phyloP scores from a whole-genome alignment of 1,140 invertebrate genomes.

The Halictus rubicundus region DNA sequence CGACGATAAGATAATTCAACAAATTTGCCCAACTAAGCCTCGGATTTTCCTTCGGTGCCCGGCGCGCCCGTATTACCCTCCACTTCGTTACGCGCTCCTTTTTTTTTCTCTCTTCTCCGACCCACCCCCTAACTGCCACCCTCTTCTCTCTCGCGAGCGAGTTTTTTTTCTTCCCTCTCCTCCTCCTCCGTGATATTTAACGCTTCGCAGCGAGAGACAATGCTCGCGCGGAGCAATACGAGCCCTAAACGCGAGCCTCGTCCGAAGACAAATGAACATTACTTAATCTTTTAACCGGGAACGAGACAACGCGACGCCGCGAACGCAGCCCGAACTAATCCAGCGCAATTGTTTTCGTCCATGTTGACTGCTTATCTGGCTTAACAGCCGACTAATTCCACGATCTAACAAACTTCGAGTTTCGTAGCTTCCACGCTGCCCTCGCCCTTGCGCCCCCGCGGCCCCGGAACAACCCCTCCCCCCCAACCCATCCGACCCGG shows the following conservation, averaged over 20 bases:
- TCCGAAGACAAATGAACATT: slow-evolving; percentile 61
- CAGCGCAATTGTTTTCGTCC: slow-evolving; percentile 76
- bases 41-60: slow-evolving; percentile 47
- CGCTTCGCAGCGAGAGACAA: slow-evolving; percentile 22
- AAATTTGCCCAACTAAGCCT: slow-evolving; percentile 61
- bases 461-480: neutral
- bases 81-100: slow-evolving; percentile 7
- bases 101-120: too few species aligned
- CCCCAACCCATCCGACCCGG: slow-evolving; percentile 25
- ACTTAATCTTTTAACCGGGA: slow-evolving; percentile 67
- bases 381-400: slow-evolving; percentile 79
- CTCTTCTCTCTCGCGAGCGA: too few species aligned
- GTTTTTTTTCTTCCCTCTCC: neutral
- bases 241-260: slow-evolving; percentile 25
- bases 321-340: slow-evolving; percentile 64
- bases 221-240: slow-evolving; percentile 12
- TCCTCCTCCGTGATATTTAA: slow-evolving; percentile 7
- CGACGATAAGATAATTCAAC: slow-evolving; percentile 65
- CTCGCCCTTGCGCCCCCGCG: neutral
- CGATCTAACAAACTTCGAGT: slow-evolving; percentile 75
- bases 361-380: slow-evolving; percentile 79
- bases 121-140: too few species aligned
- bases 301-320: slow-evolving; percentile 41
- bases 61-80: slow-evolving; percentile 19
- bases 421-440: slow-evolving; percentile 43